These are phyloP conservation scores for Oligia fasciuncula DNA, from an alignment of 2,888 invertebrate species.

Conservation along the genomic window DNA sequence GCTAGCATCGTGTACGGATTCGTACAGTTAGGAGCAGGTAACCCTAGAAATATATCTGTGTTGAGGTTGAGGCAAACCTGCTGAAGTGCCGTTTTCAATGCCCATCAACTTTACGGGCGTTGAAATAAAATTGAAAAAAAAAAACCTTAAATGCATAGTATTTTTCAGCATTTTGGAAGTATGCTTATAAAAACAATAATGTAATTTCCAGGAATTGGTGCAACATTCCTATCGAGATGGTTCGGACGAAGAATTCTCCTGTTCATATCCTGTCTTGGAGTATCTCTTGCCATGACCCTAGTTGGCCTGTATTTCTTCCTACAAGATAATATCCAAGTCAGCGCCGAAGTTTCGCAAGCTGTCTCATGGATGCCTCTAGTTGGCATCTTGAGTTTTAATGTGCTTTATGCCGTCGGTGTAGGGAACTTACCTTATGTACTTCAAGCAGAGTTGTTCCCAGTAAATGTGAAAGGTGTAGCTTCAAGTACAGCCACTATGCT, in stretches of 20 bases:
- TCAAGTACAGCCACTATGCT: conserved; percentile 90
- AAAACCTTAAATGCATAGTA: neutral
- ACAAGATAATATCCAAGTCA: conserved; percentile 81
- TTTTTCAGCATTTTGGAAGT: neutral
- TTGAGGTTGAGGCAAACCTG: neutral
- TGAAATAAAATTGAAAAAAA: neutral
- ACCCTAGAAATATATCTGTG: conserved; percentile 14
- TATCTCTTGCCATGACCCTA: conserved; percentile 86
- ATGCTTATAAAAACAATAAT: conserved; percentile 1
- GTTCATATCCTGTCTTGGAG: conserved; percentile 88
- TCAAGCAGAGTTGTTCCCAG: conserved; percentile 91
- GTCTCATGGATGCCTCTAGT: conserved; percentile 88
- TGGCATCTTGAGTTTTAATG: conserved; percentile 89
- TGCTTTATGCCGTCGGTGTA: conserved; percentile 90
- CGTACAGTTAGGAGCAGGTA: conserved; percentile 90
- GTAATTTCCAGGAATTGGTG: conserved; percentile 81
- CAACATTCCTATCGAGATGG: conserved; percentile 88
- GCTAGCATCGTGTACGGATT: conserved; percentile 91
- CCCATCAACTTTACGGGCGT: neutral
- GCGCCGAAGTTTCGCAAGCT: conserved; percentile 76
- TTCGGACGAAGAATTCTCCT: conserved; percentile 89
- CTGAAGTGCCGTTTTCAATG: neutral
- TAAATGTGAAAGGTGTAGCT: conserved; percentile 91
- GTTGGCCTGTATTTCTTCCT: conserved; percentile 89
- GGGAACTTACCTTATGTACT: conserved; percentile 91